Evolutionary conservation across 2,888 invertebrate species (phyloP).

Genomic region (Pecten maximus): DNA sequence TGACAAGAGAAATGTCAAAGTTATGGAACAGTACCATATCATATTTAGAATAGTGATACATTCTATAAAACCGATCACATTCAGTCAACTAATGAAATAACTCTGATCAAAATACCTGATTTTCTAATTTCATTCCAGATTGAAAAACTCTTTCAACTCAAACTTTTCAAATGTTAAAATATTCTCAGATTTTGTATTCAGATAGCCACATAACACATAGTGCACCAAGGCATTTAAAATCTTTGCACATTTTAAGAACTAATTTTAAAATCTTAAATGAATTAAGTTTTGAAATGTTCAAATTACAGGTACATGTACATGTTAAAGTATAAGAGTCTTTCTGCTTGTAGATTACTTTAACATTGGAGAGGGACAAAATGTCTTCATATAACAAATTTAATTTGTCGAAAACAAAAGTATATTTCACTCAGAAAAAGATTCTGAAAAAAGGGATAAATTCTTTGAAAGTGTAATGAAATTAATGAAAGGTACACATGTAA

Average conservation of each 20-base stretch:
- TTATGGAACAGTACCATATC: no score
- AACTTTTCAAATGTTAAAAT: conserved; percentile 4
- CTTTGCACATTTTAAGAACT: conserved; percentile 7
- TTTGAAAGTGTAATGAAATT: neutral
- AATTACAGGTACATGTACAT: conserved; percentile 16
- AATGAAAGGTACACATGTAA: neutral
- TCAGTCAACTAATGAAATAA: neutral
- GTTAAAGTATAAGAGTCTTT: neutral
- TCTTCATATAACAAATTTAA: neutral
- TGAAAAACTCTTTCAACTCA: neutral
- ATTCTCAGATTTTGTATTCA: neutral
- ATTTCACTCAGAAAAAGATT: neutral
- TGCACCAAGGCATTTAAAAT: neutral
- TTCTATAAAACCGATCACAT: neutral
- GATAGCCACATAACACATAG: neutral
- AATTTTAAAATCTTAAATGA: neutral
- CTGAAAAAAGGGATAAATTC: neutral
- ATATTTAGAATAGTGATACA: neutral
- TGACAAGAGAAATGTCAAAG: no score
- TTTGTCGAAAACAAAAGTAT: conserved; percentile 21
- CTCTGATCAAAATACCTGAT: conserved; percentile 1
- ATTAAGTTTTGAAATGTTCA: conserved; percentile 25
- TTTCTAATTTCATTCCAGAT: conserved; percentile 13
- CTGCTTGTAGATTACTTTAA: neutral
- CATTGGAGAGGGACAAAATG: neutral